Percentiles rank a stretch among this genome's conserved stretches.
These are phyloP conservation scores for Biston stratarius DNA, from an alignment of 2,888 invertebrate species.

Conservation along the genomic window DNA sequence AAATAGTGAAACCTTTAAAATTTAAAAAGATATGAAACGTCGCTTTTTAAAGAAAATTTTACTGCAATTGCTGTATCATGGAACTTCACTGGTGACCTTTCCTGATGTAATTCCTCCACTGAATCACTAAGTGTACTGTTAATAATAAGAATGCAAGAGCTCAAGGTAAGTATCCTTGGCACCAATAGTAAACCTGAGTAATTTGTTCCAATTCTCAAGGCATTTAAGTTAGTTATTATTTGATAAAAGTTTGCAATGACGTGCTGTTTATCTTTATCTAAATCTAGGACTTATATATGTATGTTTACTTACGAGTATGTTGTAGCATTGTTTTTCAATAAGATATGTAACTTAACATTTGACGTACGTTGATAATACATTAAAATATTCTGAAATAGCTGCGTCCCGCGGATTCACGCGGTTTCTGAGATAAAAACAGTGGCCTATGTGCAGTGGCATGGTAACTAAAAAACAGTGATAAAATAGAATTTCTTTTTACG, in stretches of 20 bases:
- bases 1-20: no score
- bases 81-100: background rate
- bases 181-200: slow-evolving; percentile 8
- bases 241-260: slow-evolving; percentile 18
- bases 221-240: slow-evolving; percentile 11
- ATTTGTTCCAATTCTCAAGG: slow-evolving; percentile 17
- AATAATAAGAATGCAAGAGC: background rate
- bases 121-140: background rate
- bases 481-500: no score
- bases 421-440: no score
- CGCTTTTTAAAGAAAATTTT: background rate
- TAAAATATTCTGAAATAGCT: background rate
- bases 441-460: no score
- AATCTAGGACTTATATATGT: slow-evolving; percentile 11
- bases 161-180: slow-evolving; percentile 14
- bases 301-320: background rate
- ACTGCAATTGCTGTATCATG: background rate
- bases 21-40: no score
- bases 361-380: background rate
- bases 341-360: background rate
- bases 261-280: slow-evolving; percentile 18
- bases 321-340: slow-evolving; percentile 2
- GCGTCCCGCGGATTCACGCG: background rate
- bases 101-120: background rate
- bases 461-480: no score